These are phyloP conservation scores for Pomatorhinus ruficollis DNA, from an alignment of 2,113 vertebrate species.

Conservation along the genomic window DNA sequence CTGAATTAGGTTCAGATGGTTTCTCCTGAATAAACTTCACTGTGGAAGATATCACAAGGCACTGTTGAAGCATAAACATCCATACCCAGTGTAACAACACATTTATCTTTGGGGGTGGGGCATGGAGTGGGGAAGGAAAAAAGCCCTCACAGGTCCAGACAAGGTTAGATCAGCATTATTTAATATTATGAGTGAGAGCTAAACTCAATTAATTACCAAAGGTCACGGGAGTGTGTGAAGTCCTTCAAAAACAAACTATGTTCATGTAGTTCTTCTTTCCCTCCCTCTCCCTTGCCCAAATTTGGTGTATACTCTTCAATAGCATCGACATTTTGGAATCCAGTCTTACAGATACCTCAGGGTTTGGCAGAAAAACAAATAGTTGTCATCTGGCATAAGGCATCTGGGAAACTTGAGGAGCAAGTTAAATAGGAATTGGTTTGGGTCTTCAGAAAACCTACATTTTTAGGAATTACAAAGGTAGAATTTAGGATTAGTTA, in stretches of 20 bases:
- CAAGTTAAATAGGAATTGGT: neutral
- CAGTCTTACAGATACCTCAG: neutral
- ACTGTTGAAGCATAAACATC: neutral
- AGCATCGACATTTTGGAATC: neutral
- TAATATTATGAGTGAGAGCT: neutral
- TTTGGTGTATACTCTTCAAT: neutral
- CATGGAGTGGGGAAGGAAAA: neutral
- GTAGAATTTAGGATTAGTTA: neutral
- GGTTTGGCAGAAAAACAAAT: neutral
- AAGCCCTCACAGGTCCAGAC: neutral
- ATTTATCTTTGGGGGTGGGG: neutral
- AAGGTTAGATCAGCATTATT: neutral
- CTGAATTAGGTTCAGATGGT: neutral
- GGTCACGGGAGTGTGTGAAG: neutral
- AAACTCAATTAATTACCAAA: neutral
- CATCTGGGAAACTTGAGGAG: neutral
- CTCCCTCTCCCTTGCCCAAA: neutral
- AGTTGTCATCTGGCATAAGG: neutral
- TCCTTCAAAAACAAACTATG: neutral
- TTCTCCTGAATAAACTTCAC: neutral
- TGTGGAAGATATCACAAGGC: slow-evolving; percentile 1
- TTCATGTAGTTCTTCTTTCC: neutral
- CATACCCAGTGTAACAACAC: neutral
- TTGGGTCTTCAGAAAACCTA: neutral
- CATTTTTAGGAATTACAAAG: neutral